Evolutionary conservation across 2,113 vertebrate genomes (phyloP), one percentile per base, ranked within the genome.

Genomic region (Gavia stellata): DNA sequence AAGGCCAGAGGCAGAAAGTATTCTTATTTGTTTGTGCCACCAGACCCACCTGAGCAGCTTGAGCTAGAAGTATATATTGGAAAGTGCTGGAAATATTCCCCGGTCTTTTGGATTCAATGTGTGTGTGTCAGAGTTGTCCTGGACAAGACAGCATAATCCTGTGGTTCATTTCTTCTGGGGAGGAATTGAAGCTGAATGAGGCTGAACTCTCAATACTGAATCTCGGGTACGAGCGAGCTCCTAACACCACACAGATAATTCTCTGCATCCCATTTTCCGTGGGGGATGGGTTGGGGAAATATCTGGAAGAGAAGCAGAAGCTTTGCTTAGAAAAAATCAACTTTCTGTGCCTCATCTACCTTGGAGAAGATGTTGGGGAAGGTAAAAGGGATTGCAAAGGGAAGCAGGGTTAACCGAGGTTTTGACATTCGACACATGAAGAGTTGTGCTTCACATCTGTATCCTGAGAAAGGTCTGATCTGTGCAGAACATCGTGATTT

Each of bases 61-160:
- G 42, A 85, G 65, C 25, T 47, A 25, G 34, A 78, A 70, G 20
- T 16, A 12, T 68, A 2, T 90, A 40, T 91, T 94, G 74, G 58
- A 92, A 87, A 86, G 53, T 13, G 58, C 61, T 91, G 81, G 86
- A 94, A 94, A 55, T 90, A 91, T 52, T 92, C 81, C 81, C 58
- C 45, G 34, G n/a, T 52, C 73, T 40, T 81, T 77, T 67, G 58
- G 33, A 44, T 90, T 80, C 47, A 12, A 0, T 55, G 33, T 58
- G 0, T 36, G 29, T 86, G 42, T 83, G 38, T 94, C 50, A 53
- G 66, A 58, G 47, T 68, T 77, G 71, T 84, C 6, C 5, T 82
- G 81, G 53, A 31, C 29, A 62, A 47, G 86, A 23, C 45, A 70
- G 12, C 0, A 0, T 62, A 84, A 92, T 91, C 49, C 49, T 45